phyloP scores from a whole-genome alignment of 2,797 vertebrate genomes.

The Tympanoctomys barrerae region DNA sequence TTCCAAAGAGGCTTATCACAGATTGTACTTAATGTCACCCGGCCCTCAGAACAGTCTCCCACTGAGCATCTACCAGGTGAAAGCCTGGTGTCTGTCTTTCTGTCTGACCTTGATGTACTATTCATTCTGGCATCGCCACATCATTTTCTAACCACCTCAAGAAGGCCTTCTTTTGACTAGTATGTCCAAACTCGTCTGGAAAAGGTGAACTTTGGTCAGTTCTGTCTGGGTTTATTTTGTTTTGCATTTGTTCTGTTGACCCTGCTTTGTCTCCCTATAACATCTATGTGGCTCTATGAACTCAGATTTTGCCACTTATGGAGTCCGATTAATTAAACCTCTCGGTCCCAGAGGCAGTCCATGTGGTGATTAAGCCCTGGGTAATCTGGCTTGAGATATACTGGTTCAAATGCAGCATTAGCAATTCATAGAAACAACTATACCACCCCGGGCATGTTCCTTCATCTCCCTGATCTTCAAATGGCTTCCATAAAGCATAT shows the following conservation, averaged over 20 bases:
- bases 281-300: background rate
- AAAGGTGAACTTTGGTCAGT: background rate
- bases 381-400: background rate
- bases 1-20: background rate
- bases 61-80: background rate
- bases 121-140: background rate
- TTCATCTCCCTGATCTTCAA: background rate
- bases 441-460: background rate
- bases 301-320: background rate
- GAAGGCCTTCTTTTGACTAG: background rate
- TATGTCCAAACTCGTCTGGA: background rate
- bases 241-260: background rate
- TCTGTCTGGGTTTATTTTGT: background rate
- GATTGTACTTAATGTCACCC: background rate
- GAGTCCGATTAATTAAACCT: background rate
- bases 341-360: background rate
- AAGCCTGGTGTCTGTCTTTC: background rate
- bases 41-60: background rate
- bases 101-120: background rate
- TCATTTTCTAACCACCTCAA: background rate
- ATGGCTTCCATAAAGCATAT: background rate
- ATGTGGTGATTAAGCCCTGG: background rate
- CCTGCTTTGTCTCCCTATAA: background rate
- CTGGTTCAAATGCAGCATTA: background rate
- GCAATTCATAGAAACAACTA: slow-evolving; percentile 1